Conservation (phyloP, 2,888 invertebrate genomes). For the Coenonympha arcania region DNA sequence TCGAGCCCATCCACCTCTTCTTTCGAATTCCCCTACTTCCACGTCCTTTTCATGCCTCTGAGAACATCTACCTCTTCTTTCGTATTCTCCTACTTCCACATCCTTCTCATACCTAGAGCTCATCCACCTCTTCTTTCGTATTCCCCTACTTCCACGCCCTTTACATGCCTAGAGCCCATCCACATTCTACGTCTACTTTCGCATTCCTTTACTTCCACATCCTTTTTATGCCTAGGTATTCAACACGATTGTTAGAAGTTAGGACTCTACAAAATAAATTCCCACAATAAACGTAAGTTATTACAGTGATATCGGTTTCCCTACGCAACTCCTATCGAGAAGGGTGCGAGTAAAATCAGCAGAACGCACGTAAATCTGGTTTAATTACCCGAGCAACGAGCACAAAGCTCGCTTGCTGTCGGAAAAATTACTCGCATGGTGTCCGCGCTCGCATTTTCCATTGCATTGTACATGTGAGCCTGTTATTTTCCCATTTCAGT, state of each 20-base stretch:
- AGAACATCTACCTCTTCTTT: too few relatives aligned
- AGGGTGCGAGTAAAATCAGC: slow-evolving; percentile 27
- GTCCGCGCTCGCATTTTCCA: slow-evolving; percentile 55
- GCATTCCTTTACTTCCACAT: too few relatives aligned
- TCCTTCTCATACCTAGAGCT: too few relatives aligned
- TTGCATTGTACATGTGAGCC: slow-evolving; percentile 63
- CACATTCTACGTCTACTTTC: too few relatives aligned
- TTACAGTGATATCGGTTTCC: slow-evolving; percentile 8
- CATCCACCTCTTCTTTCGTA: too few relatives aligned
- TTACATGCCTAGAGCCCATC: too few relatives aligned
- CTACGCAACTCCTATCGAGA: slow-evolving; percentile 7
- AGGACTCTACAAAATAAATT: neutral
- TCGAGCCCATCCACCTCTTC: too few relatives aligned
- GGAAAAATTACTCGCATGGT: slow-evolving; percentile 50
- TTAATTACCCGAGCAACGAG: slow-evolving; percentile 24
- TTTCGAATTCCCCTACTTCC: too few relatives aligned
- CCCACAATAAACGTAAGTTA: neutral
- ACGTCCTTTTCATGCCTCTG: too few relatives aligned
- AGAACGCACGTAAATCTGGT: slow-evolving; percentile 34
- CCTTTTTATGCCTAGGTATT: too few relatives aligned
- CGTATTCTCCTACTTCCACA: too few relatives aligned
- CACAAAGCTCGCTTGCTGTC: slow-evolving; percentile 58
- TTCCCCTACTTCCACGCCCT: too few relatives aligned
- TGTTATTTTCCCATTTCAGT: slow-evolving; percentile 73
- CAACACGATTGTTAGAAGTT: neutral